phyloP scores from a whole-genome alignment of 2,797 vertebrate genomes.

The Telmatherina bonti region DNA sequence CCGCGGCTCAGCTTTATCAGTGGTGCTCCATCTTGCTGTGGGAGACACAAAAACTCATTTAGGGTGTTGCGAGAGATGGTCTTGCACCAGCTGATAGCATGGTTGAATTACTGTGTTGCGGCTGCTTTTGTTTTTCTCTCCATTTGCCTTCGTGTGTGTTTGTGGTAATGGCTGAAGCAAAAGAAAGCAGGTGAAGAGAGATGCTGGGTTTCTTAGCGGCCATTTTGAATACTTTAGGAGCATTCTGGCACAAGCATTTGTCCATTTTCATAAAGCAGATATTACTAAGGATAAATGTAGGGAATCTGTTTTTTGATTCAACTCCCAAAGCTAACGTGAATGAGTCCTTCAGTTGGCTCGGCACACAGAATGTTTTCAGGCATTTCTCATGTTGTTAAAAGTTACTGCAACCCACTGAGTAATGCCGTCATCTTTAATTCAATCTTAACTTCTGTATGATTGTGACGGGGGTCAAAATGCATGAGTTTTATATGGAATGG shows the following conservation, averaged over 20 bases:
- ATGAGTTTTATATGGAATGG: background rate
- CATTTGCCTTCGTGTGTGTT: constrained; percentile 19
- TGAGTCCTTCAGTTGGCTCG: background rate
- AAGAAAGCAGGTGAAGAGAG: constrained; percentile 20
- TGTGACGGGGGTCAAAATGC: background rate
- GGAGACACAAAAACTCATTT: constrained; percentile 66
- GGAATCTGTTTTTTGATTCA: background rate
- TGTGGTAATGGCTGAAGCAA: constrained; percentile 2
- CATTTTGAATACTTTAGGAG: constrained; percentile 26
- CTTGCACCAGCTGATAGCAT: constrained; percentile 39
- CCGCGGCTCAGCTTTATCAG: constrained; percentile 61
- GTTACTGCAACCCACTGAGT: background rate
- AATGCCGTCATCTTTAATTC: background rate
- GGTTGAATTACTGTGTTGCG: constrained; percentile 52
- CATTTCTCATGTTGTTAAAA: background rate
- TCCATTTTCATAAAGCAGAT: constrained; percentile 12
- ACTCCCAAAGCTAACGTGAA: background rate
- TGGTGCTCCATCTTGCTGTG: constrained; percentile 64
- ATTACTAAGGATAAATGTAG: background rate
- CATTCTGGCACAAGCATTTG: constrained; percentile 2
- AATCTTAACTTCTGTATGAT: background rate
- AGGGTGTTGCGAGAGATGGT: constrained; percentile 60
- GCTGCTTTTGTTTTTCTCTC: constrained; percentile 43
- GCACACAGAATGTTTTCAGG: background rate
- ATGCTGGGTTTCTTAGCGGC: background rate